phyloP scores from a whole-genome alignment of 1,140 invertebrate genomes.

The Galleria mellonella region DNA sequence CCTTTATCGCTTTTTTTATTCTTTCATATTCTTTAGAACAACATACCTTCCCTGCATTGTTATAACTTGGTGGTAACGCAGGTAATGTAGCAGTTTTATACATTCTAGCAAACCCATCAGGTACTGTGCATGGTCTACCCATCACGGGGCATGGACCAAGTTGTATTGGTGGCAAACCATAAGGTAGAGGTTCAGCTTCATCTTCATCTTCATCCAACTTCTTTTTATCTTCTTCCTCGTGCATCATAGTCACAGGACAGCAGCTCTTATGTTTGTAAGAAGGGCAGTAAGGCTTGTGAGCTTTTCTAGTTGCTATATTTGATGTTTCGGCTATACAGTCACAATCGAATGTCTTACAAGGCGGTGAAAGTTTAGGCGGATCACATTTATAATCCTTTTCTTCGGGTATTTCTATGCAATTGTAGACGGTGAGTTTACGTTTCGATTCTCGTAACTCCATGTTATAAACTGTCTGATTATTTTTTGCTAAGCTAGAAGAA shows the following conservation, averaged over 20 bases:
- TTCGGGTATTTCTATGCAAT: conserved; percentile 39
- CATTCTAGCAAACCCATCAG: conserved; percentile 66
- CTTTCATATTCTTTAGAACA: conserved; percentile 64
- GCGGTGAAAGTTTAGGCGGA: conserved; percentile 46
- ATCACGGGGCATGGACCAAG: conserved; percentile 64
- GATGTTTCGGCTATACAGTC: conserved; percentile 47
- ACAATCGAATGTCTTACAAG: conserved; percentile 58
- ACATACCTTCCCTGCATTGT: conserved; percentile 56
- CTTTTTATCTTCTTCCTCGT: conserved; percentile 50
- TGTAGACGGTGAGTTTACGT: conserved; percentile 27
- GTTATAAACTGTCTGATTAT: conserved; percentile 34
- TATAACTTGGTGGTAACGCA: conserved; percentile 48
- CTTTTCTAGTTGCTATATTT: conserved; percentile 42
- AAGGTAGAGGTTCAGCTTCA: conserved; percentile 45
- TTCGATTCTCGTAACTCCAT: conserved; percentile 22
- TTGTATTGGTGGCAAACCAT: conserved; percentile 55
- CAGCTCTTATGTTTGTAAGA: conserved; percentile 51
- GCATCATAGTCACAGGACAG: conserved; percentile 52
- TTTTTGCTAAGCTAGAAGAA: conserved; percentile 11
- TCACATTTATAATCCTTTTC: conserved; percentile 58
- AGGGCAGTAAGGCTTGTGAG: conserved; percentile 55
- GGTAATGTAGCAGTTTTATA: conserved; percentile 50
- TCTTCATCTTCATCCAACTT: conserved; percentile 54
- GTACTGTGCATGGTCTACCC: conserved; percentile 51
- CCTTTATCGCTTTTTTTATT: conserved; percentile 59